phyloP scores from a whole-genome alignment of 2,113 vertebrate genomes.

The Trinectes maculatus region DNA sequence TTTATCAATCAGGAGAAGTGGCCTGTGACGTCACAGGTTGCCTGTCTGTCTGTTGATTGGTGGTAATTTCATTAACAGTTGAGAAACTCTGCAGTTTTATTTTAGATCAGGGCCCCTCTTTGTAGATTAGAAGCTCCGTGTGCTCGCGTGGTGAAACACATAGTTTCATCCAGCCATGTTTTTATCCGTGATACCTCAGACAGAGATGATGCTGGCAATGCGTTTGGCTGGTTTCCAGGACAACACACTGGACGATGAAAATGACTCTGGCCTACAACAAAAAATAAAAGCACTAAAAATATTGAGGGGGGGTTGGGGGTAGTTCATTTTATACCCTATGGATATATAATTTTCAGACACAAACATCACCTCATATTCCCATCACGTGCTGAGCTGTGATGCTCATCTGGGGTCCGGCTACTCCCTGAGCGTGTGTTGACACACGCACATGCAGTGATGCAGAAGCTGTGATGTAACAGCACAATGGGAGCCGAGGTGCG shows the following conservation, averaged over 20 bases:
- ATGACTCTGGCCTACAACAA: neutral
- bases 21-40: neutral
- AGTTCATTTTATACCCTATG: neutral
- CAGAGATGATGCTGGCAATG: neutral
- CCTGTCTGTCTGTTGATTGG: neutral
- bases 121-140: too few relatives aligned
- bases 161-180: neutral
- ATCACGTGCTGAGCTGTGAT: slow-evolving; percentile 56
- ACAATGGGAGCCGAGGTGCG: slow-evolving; percentile 7
- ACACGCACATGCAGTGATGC: slow-evolving; percentile 66
- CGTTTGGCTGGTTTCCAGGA: slow-evolving; percentile 39
- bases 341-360: neutral
- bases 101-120: too few relatives aligned
- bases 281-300: too few relatives aligned
- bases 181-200: neutral
- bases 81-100: neutral
- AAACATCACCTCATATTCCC: slow-evolving; percentile 24
- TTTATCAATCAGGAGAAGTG: neutral
- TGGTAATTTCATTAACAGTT: neutral
- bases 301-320: neutral
- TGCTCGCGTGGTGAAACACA: too few relatives aligned
- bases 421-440: slow-evolving; percentile 42
- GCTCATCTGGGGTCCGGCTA: slow-evolving; percentile 2
- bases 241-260: slow-evolving; percentile 9
- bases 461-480: slow-evolving; percentile 73